Conservation (phyloP, 2,797 vertebrate genomes). For the Cynopterus sphinx region DNA sequence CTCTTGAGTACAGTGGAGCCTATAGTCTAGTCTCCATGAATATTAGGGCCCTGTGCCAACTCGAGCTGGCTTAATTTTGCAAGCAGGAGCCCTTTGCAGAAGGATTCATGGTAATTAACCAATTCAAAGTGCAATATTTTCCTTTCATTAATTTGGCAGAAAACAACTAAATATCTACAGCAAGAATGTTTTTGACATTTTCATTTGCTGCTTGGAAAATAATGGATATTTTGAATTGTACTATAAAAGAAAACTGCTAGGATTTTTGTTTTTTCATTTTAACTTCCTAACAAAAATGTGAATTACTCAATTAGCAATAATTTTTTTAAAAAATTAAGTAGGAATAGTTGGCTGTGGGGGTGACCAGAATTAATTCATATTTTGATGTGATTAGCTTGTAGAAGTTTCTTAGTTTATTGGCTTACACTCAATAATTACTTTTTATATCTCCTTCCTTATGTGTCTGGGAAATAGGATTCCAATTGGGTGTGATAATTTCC, state of each 20-base stretch:
- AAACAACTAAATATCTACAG: constrained; percentile 77
- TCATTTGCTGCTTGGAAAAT: constrained; percentile 70
- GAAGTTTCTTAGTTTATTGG: constrained; percentile 25
- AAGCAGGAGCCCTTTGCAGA: constrained; percentile 76
- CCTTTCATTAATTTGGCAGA: constrained; percentile 81
- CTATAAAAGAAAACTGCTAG: constrained; percentile 61
- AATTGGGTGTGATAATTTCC: neutral
- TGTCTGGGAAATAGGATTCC: neutral
- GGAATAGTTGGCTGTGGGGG: neutral
- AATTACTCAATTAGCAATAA: constrained; percentile 51
- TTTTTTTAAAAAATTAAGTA: constrained; percentile 6
- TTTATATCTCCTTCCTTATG: neutral
- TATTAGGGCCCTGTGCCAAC: constrained; percentile 73
- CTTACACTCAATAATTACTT: neutral
- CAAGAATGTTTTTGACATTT: constrained; percentile 77
- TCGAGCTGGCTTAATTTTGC: constrained; percentile 72
- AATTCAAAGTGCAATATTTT: constrained; percentile 80
- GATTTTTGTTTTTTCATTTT: constrained; percentile 63
- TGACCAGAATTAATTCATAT: constrained; percentile 38
- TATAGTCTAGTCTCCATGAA: constrained; percentile 69
- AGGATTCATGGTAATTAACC: constrained; percentile 78
- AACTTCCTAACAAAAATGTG: constrained; percentile 46
- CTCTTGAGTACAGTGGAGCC: constrained; percentile 63
- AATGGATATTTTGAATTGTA: constrained; percentile 68
- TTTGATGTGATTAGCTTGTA: neutral